Percentiles rank a stretch among this genome's conserved stretches.
Evolutionary conservation across 1,140 invertebrate genomes (phyloP).

Genomic region (Oreohelix idahoensis): DNA sequence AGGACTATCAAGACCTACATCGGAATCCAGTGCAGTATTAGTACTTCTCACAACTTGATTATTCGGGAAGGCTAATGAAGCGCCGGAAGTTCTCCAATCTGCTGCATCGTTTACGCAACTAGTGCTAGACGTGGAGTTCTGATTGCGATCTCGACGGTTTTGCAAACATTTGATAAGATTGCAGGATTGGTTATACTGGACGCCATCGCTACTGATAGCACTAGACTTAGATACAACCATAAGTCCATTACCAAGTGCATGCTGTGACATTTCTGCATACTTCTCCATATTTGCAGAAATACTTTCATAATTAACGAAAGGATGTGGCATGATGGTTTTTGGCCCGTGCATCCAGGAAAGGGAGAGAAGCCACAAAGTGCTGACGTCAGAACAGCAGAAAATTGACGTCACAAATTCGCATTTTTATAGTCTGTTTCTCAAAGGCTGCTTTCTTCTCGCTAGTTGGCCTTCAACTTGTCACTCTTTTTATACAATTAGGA

Average conservation of each 20-base stretch:
- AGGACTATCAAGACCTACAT: not conserved
- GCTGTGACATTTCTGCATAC: constrained; percentile 19
- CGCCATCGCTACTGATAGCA: not conserved
- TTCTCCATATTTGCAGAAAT: constrained; percentile 11
- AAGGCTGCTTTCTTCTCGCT: too few species aligned
- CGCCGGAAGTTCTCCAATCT: not conserved
- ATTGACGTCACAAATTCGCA: not conserved
- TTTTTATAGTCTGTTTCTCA: constrained; percentile 26
- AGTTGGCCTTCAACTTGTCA: too few species aligned
- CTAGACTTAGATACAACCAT: constrained; percentile 9
- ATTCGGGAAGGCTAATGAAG: not conserved
- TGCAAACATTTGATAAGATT: not conserved
- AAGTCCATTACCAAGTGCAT: constrained; percentile 18
- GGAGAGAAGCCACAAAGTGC: not conserved
- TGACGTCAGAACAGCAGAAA: not conserved
- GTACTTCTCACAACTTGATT: not conserved
- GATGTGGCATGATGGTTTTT: constrained; percentile 26
- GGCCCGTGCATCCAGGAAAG: constrained; percentile 27
- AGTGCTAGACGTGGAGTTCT: not conserved
- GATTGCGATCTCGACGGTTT: constrained; percentile 16
- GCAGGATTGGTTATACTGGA: not conserved
- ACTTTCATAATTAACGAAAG: constrained; percentile 21
- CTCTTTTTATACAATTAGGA: too few species aligned
- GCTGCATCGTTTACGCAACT: not conserved
- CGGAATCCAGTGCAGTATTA: not conserved